Evolutionary conservation across 2,797 vertebrate species (phyloP), one percentile per base, ranked within the genome.

Genomic region (Danionella dracula): DNA sequence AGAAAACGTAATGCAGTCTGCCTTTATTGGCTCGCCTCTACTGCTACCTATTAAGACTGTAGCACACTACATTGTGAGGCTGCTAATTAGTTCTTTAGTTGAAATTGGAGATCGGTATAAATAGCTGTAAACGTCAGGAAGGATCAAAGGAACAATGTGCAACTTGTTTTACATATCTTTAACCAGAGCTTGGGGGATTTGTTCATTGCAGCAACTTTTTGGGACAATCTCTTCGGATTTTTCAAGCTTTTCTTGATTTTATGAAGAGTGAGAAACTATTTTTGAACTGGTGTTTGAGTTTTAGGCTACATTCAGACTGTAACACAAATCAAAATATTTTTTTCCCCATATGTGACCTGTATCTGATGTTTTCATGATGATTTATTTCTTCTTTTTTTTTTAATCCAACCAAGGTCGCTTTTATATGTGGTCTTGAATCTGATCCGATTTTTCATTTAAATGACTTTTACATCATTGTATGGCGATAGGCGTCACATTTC

Each of bases 101-200:
- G 45, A 45, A 59, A 31, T 59, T 16, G n/a, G 27, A 63, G 15
- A 42, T 29, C 23, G 34, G 59, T 16, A 32, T 57, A 15, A 10
- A 20, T 42, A 8, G 11, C 15, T 15, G 60, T 51, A 53, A 64
- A 41, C n/a, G 40, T 35, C 29, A 65, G 4, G n/a, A 54, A 32
- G 16, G 19, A 16, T 9, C 21, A 5, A 19, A 21, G 38, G 11
- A 17, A 49, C 46, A 27, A 23, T 8, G 5, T 59, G 40, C 17
- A 35, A 42, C 37, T 57, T 16, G 15, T 46, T 45, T 12, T 37
- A n/a, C 27, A 42, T 50, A 11, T 29, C 13, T 8, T 51, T 29
- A 49, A 31, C 34, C 35, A 32, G 44, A 17, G 49, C 50, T 65
- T 45, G 27, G 42, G 54, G n/a, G n/a, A n/a, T n/a, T n/a, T n/a